Evolutionary conservation across 2,797 vertebrate genomes (phyloP), one percentile per base, ranked within the genome.

Genomic region (Gorsachius magnificus): DNA sequence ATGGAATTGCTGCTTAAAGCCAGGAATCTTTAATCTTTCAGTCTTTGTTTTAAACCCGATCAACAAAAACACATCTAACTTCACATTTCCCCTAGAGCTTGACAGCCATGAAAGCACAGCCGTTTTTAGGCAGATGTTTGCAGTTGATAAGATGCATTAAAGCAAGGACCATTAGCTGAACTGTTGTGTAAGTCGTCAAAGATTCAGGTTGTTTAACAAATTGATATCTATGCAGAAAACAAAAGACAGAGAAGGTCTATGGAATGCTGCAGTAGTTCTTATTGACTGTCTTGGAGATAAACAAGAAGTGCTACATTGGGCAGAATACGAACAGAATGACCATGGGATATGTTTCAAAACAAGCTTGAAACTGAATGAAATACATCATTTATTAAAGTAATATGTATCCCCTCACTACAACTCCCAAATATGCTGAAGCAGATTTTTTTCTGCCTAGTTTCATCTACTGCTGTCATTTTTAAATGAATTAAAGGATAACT

Each of bases 191-290:
- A 96, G 70, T 83, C 31, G 25, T 96, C 87, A 96, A 83, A 94
- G 76, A 77, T 81, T 93, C 94, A 89, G 70, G 89, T 64, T 82
- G 91, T 93, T 98, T 96, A 96, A 97, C 95, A 97, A 97, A 95
- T 77, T 96, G 80, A 88, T 97, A 84, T 56, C 76, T 70, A 36
- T 90, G 65, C 72, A 54, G 57, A 82, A 82, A 87, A 71, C 70
- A 89, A 86, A 87, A 78, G 60, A 28, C 35, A 83, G 51, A 84
- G 66, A 53, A 56, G 3, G 63, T 60, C n/a, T 95, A 7, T 85
- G 72, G 53, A 93, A 78, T 88, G 71, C 72, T 90, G 70, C 50
- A 76, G 71, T 87, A 65, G 83, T 83, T 96, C 84, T 74, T 92
- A 90, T 5, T 78, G 74, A 92, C 61, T 83, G 53, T 64, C 63